A percentile compares a stretch with the other conserved stretches of the same genome.
Conservation (phyloP, 2,888 invertebrate species). For the Antheraea yamamai region DNA sequence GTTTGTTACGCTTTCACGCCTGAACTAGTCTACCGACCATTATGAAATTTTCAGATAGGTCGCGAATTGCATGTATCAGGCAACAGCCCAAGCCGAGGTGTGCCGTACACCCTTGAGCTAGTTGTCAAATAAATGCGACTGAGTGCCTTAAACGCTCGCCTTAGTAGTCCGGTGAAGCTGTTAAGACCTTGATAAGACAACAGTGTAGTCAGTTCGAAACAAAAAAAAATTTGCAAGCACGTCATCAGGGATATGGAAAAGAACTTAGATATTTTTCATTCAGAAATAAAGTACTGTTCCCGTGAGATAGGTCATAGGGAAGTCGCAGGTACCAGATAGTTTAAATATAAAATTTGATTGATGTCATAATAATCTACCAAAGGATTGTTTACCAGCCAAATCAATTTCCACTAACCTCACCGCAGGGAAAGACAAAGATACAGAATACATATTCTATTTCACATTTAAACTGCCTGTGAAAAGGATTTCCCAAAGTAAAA, state of each 20-base stretch:
- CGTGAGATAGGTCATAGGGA: not conserved
- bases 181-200: too few species aligned
- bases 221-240: not conserved
- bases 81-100: too few species aligned
- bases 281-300: not conserved
- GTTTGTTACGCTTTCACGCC: too few species aligned
- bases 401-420: constrained; percentile 54
- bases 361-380: constrained; percentile 30
- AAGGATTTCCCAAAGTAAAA: constrained; percentile 79
- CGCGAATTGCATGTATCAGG: too few species aligned
- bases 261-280: not conserved
- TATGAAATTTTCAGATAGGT: too few species aligned
- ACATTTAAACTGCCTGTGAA: constrained; percentile 74
- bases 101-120: too few species aligned
- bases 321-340: too few species aligned
- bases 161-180: too few species aligned
- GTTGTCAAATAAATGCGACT: too few species aligned
- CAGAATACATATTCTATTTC: constrained; percentile 76
- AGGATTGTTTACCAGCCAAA: constrained; percentile 53
- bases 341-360: not conserved
- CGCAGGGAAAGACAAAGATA: constrained; percentile 35
- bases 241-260: not conserved
- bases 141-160: too few species aligned
- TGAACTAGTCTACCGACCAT: too few species aligned
- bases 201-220: too few species aligned